These are phyloP conservation scores for Macrobrachium rosenbergii DNA, from an alignment of 1,140 invertebrate species.

Conservation along the genomic window DNA sequence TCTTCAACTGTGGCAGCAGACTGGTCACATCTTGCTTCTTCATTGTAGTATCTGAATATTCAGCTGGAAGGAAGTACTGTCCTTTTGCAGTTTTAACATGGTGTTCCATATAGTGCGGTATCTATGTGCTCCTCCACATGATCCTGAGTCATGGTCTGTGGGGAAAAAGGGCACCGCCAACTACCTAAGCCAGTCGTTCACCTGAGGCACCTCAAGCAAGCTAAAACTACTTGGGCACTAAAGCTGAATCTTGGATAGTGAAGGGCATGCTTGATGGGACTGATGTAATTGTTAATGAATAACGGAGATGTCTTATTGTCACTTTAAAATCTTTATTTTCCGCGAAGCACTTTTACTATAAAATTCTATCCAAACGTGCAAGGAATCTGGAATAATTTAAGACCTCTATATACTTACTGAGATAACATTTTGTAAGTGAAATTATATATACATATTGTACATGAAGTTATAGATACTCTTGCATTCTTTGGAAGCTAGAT, in stretches of 20 bases:
- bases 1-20: background rate
- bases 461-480: too few species aligned
- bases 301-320: constrained; percentile 5
- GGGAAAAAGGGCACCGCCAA: background rate
- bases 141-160: background rate
- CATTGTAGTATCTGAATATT: constrained; percentile 27
- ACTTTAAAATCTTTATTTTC: constrained; percentile 31
- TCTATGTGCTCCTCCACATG: background rate
- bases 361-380: too few species aligned
- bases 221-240: background rate
- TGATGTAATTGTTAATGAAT: background rate
- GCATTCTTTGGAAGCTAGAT: too few species aligned
- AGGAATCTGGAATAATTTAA: too few species aligned
- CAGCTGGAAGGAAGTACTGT: constrained; percentile 8
- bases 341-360: background rate
- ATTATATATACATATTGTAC: too few species aligned
- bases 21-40: constrained; percentile 30
- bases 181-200: background rate
- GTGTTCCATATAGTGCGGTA: background rate
- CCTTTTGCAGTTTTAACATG: background rate
- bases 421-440: too few species aligned
- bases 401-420: too few species aligned
- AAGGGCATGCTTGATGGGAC: constrained; percentile 32
- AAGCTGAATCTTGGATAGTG: constrained; percentile 6
- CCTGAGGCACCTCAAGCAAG: constrained; percentile 32